A percentile compares a stretch with the other conserved stretches of the same genome.
Conservation (phyloP, 64 coral and sea anemone species). For the Montipora foliosa region DNA sequence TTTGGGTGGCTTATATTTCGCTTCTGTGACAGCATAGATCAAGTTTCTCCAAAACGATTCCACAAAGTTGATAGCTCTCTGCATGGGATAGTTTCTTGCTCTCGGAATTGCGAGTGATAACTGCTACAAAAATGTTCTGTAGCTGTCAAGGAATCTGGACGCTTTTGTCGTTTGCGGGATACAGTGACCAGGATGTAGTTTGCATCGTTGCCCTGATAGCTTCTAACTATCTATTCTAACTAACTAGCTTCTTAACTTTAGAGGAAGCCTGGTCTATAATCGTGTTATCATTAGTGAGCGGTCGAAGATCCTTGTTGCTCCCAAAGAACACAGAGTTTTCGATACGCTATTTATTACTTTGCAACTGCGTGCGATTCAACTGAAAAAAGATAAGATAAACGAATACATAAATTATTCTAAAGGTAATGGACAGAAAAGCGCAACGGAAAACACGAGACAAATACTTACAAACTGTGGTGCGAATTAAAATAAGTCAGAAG, state of each 20-base stretch:
- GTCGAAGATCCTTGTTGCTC: not conserved
- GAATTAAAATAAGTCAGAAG: not conserved
- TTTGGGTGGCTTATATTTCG: constrained; percentile 42
- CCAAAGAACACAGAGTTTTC: too few relatives aligned
- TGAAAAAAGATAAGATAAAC: not conserved
- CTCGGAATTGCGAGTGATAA: too few relatives aligned
- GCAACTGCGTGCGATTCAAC: not conserved
- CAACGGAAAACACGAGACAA: not conserved
- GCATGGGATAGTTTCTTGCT: too few relatives aligned
- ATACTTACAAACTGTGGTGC: not conserved
- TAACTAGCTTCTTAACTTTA: too few relatives aligned
- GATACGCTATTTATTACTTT: not conserved
- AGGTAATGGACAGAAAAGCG: not conserved
- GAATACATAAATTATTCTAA: not conserved
- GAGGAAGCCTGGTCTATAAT: too few relatives aligned
- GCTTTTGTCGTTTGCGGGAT: too few relatives aligned
- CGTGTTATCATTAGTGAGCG: not conserved
- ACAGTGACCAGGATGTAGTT: too few relatives aligned
- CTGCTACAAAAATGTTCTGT: too few relatives aligned
- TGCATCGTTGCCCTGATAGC: too few relatives aligned
- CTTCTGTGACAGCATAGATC: constrained; percentile 43
- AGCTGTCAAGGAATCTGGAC: too few relatives aligned
- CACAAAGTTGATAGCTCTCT: constrained; percentile 10
- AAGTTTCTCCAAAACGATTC: constrained; percentile 56
- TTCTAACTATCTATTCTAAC: too few relatives aligned